Percentiles rank a stretch among this genome's conserved stretches.
phyloP scores from a whole-genome alignment of 2,888 invertebrate genomes.

The Halictus quadricinctus region DNA sequence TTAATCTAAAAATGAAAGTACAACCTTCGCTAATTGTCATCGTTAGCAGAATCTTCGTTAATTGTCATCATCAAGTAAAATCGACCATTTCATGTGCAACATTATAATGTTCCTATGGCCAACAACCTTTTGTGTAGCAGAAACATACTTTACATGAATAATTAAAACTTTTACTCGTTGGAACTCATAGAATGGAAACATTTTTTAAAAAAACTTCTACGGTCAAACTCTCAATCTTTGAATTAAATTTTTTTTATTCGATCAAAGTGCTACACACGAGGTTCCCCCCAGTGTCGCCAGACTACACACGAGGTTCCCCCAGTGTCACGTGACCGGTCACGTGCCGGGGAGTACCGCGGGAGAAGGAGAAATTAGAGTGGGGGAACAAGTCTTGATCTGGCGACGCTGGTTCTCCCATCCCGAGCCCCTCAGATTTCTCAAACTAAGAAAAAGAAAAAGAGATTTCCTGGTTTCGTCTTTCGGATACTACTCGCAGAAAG shows the following conservation, averaged over 20 bases:
- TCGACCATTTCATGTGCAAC: slow-evolving; percentile 9
- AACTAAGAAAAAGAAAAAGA: not conserved
- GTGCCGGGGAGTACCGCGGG: too few relatives aligned
- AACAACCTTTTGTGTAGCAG: not conserved
- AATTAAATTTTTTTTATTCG: not conserved
- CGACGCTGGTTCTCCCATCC: not conserved
- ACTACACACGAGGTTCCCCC: not conserved
- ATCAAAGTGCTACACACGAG: not conserved
- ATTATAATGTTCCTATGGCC: not conserved
- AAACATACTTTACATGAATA: not conserved
- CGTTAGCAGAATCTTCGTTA: not conserved
- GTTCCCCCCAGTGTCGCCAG: not conserved
- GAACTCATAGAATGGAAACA: not conserved
- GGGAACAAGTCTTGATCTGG: too few relatives aligned
- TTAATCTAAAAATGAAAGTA: not conserved
- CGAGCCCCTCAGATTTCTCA: not conserved
- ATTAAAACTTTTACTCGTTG: not conserved
- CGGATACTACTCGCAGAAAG: slow-evolving; percentile 59
- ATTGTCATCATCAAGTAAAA: not conserved
- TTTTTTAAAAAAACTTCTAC: too few relatives aligned
- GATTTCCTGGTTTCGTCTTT: slow-evolving; percentile 2
- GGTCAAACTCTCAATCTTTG: not conserved
- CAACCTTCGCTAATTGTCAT: not conserved
- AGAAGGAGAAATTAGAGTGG: too few relatives aligned
- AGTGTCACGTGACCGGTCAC: too few relatives aligned